Evolutionary conservation across 2,888 invertebrate species (phyloP), one percentile per base, ranked within the genome.

Genomic region (Yponomeuta evonymella): DNA sequence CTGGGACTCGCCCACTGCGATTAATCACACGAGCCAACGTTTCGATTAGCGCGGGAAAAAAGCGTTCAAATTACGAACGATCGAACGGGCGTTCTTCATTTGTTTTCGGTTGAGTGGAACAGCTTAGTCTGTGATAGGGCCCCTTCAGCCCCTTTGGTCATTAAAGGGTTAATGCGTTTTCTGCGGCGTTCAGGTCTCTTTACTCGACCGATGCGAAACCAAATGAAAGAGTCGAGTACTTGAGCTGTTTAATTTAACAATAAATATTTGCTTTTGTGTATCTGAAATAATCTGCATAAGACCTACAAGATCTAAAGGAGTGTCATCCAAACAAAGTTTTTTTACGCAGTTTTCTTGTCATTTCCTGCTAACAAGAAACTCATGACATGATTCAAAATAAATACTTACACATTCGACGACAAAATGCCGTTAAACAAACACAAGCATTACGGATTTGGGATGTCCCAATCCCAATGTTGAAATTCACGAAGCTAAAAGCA

Each of bases 11-110:
- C 84, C 85, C 86, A 84, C 82, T 84, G 83, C 88, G 84, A 89
- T 90, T 89, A 89, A 90, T 91, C 90, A 90, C 83, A 72, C 67
- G 78, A 80, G 83, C 51, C 51, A 86, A 82, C 85, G 87, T 87
- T 87, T 90, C 89, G 89, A 90, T 90, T 89, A 89, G 85, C 88
- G 84, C 85, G 84, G 71, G 70, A 73, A 76, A 75, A 81, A 83
- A 84, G 82, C 79, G 81, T 79, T 83, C 82, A 83, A 85, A 87
- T 88, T 88, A 85, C 79, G 81, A 83, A 80, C 80, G 77, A 71
- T 72, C 74, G 51, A 58, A 58, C 51, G 51, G 74, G 74, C 72
- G 70, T 64, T 73, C 74, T 76, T 71, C 76, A 75, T 76, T 76
- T 76, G 73, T 73, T 73, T 73, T 58, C 51, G 15, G 51, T 58